phyloP scores from a whole-genome alignment of 92 coral and sea anemone species.

The Micromussa lordhowensis region DNA sequence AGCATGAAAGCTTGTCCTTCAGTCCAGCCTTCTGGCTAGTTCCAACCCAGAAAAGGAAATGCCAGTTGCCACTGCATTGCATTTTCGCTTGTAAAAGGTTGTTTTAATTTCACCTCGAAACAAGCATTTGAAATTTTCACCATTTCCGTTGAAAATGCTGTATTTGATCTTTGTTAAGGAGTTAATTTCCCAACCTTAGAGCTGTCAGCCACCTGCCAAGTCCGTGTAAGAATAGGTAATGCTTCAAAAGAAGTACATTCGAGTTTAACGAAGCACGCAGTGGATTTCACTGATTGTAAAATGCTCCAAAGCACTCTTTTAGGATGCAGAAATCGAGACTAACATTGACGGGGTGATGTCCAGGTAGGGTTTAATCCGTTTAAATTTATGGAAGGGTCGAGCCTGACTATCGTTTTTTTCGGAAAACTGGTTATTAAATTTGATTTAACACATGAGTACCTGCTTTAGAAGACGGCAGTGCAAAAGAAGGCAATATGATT shows the following conservation, averaged over 20 bases:
- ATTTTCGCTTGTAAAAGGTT: neutral
- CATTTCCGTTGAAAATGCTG: neutral
- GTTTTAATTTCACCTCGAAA: neutral
- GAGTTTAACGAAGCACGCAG: conserved; percentile 4
- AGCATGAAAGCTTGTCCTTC: neutral
- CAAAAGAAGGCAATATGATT: neutral
- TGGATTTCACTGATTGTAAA: neutral
- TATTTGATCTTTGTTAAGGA: neutral
- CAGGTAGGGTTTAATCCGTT: neutral
- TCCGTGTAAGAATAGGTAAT: conserved; percentile 39
- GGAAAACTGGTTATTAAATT: neutral
- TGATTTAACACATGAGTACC: neutral
- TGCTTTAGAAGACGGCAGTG: neutral
- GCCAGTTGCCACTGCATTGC: neutral
- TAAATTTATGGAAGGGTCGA: neutral
- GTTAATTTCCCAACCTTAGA: neutral
- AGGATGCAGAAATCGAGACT: neutral
- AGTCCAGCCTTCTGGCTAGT: neutral
- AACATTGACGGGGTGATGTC: neutral
- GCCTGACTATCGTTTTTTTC: neutral
- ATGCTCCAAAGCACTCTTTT: neutral
- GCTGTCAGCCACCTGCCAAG: conserved; percentile 20
- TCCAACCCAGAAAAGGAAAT: too few relatives aligned
- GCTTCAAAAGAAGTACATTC: conserved; percentile 16
- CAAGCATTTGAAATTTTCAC: neutral